Base-by-base conservation (phyloP, 92 coral and sea anemone genomes). In the Zoanthus sansibaricus region DNA sequence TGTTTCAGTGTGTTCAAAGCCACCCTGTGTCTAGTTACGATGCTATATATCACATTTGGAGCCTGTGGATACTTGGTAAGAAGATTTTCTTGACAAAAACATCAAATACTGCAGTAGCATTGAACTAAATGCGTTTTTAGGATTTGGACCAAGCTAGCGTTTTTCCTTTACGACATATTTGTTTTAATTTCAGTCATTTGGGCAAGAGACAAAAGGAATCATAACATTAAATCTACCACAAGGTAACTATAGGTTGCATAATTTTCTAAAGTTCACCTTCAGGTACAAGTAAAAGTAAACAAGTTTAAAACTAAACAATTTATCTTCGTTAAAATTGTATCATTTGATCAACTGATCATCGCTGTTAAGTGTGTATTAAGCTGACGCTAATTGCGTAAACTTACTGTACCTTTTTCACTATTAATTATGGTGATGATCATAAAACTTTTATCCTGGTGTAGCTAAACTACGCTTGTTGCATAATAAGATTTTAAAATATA, bases 51-150 rank as follows among this genome's bases (percentile, higher is more conserved):
- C 51, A 87, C 92, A 6, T 97, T 97, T 91, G 99, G 99, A n/a
- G 92, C 92, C 45, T 97, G 99, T 87, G 99, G 99, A 77, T 97
- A 97, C 87, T 80, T 97, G 92, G 99, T 97, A 86, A 89, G 99
- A 12, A 85, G 16, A 15, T 9, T 11, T 62, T 20, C 9, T 80
- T 1, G 55, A 49, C 12, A 49, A 11, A 49, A 3, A 62, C 3
- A 62, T 13, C 25, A 13, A 62, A 49, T 11, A 49, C 7, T 49
- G 4, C 55, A 49, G 12, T 37, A 2, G 12, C 55, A 49, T 62
- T 37, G 0, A 51, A 13, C 45, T 77, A 1, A 33, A 2, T 37
- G 42, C 42, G 68, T 32, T 48, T 48, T 48, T 77, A 51, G 16
- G 49, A 3, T 15, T 18, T 62, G 9, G 64, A 30, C 14, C 46